Evolutionary conservation across 2,888 invertebrate species (phyloP), one percentile per base, ranked within the genome.

Genomic region (Zhengitettix transpicula): DNA sequence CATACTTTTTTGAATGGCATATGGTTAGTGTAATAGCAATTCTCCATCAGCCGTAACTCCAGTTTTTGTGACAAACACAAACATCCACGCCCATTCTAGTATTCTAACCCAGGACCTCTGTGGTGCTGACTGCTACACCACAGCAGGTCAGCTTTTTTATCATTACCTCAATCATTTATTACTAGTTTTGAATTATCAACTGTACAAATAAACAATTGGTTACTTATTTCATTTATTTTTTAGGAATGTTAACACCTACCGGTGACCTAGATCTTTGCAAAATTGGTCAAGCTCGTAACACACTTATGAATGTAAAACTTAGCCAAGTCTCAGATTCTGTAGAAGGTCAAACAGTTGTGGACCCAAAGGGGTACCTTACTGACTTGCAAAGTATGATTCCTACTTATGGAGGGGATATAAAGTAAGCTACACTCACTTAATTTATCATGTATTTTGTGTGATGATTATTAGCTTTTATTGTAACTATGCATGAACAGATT

Each of bases 351-450:
- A 99, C 99, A 0, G 98, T 99, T 0, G 97, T 99, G 0, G 99
- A 99, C 76, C 99, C 99, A 0, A 99, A 99, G 73, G 99, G 99
- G 1, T 99, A 99, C 71, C 80, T 99, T n/a, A 99, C 99, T 0
- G 99, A 99, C 73, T 77, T 99, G 56, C 97, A 99, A 71, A 96
- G 96, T 28, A 99, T 99, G 97, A 92, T 99, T 68, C 99, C 99
- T 0, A 92, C 94, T 0, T 95, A 97, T 69, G 98, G 98, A 0
- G 97, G 97, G 3, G 98, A 97, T 71, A 96, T 97, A 52, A 94
- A 93, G 79, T 79, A 71, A 70, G 73, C 66, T 55, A 55, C 1
- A 15, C 16, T 14, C 47, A 28, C 9, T 47, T 16, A 9, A 52
- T 52, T 56, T 9, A 16, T 57, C n/a, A 14, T 52, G 9, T n/a